These are phyloP conservation scores for Hedya salicella DNA, from an alignment of 2,888 invertebrate species.

Conservation along the genomic window DNA sequence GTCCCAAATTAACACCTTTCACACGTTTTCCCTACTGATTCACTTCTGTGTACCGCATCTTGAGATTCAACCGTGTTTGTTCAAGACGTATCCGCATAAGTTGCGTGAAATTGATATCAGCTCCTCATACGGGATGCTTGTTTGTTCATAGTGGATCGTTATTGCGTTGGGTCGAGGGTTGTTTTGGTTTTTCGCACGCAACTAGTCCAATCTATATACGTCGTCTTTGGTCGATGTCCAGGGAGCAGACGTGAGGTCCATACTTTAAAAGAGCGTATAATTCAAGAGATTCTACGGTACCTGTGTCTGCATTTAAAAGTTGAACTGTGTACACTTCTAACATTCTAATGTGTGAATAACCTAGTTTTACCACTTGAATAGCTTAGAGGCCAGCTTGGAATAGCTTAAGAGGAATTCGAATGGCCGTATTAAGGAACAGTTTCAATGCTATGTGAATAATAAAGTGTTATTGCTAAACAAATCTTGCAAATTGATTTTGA, in stretches of 20 bases:
- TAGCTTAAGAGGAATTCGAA: background rate
- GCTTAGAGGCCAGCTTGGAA: too few species aligned
- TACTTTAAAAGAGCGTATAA: background rate
- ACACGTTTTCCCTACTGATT: constrained; percentile 24
- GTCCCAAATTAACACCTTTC: too few species aligned
- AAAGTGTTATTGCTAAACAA: too few species aligned
- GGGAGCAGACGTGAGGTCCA: background rate
- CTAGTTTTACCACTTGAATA: background rate
- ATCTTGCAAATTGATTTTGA: too few species aligned
- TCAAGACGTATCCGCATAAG: constrained; percentile 64
- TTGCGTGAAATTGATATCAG: constrained; percentile 77
- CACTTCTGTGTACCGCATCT: constrained; percentile 35
- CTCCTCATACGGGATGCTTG: constrained; percentile 61
- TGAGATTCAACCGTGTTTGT: constrained; percentile 59
- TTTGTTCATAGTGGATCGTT: constrained; percentile 62
- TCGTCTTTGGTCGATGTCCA: background rate
- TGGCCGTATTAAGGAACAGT: background rate
- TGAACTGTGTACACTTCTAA: background rate
- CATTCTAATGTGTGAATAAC: background rate
- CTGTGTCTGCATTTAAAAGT: background rate
- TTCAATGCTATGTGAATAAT: too few species aligned
- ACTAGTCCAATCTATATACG: constrained; percentile 3
- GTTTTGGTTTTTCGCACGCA: constrained; percentile 37
- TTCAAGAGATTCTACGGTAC: background rate
- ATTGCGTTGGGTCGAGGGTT: constrained; percentile 39